phyloP scores from a whole-genome alignment of 2,113 vertebrate species.

The Xenopus tropicalis region UCB_Xtro_10.0 CM004444.2:142891001-142891500 shows the following conservation, averaged over 20 bases:
- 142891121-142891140: conserved; percentile 23
- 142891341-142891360: conserved; percentile 42
- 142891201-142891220: conserved; percentile 30
- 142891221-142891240: conserved; percentile 45
- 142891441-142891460: conserved; percentile 4
- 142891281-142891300: conserved; percentile 34
- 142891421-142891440: conserved; percentile 34
- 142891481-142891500: too few species aligned
- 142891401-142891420: conserved; percentile 21
- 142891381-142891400: conserved; percentile 27
- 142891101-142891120: conserved; percentile 39
- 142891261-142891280: conserved; percentile 29
- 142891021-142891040: too few species aligned
- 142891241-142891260: conserved; percentile 41
- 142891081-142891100: conserved; percentile 13
- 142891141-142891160: conserved; percentile 27
- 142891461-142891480: too few species aligned
- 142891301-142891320: conserved; percentile 40
- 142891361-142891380: conserved; percentile 44
- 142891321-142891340: conserved; percentile 37
- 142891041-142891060: too few species aligned
- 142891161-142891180: conserved; percentile 28
- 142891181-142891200: conserved; percentile 25
- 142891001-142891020: too few species aligned
- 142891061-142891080: neutral